Evolutionary conservation across 2,113 vertebrate species (phyloP), one percentile per base, ranked within the genome.

Genomic region (Anser cygnoides): DNA sequence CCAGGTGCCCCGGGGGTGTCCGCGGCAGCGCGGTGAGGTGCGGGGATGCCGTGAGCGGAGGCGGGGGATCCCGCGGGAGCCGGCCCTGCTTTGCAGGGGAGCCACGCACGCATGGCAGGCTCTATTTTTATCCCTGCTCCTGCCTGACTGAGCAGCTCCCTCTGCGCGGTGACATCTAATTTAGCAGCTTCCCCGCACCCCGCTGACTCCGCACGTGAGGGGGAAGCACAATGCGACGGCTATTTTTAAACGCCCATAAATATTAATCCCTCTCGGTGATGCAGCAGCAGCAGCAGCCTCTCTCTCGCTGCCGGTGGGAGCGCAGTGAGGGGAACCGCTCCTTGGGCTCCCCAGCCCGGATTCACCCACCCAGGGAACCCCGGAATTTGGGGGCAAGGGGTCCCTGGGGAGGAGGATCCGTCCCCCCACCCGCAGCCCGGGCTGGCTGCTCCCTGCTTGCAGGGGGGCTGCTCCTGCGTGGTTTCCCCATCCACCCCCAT

Each of bases 161-260:
- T 87, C 89, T n/a, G 89, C 39, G 17, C 80, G 54, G 93, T 97
- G 96, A 91, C 96, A 97, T 96, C 96, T 80, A 92, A 97, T 97
- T 95, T 93, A 96, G 97, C 96, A 96, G 97, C 92, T 92, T 97
- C 96, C 96, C 96, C 44, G 92, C 96, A 67, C 93, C 97, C 96
- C 84, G 94, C 97, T 93, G 97, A 49, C 92, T 96, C 97, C 43
- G 96, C 97, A 96, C 96, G 96, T 96, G 96, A 97, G 95, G 94
- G 96, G 96, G 96, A 96, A 97, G 95, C 96, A 92, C 92, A 96
- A 96, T 97, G 97, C 93, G 79, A 61, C 89, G 79, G 97, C 96
- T 97, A 96, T 96, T 97, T 97, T 96, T 96, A 96, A 87, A 73
- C 84, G 9, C 25, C 92, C 96, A 97, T 97, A 73, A 96, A 97